Percentiles rank a stretch among this genome's conserved stretches.
These are phyloP conservation scores for Nanger granti DNA, from an alignment of 2,113 vertebrate genomes.

Conservation along the genomic window DNA sequence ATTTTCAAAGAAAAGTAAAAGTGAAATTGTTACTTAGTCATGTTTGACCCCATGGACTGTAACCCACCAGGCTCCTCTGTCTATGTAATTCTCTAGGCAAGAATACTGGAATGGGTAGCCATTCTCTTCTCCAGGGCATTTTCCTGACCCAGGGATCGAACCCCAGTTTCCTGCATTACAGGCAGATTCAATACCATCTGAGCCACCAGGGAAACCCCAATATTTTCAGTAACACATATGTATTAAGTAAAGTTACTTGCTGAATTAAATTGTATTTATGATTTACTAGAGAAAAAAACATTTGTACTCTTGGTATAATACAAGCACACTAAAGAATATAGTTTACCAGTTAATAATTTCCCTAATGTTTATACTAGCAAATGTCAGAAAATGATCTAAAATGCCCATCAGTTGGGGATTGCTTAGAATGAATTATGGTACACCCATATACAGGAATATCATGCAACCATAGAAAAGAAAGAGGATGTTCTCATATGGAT, in stretches of 20 bases:
- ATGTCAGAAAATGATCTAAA: not conserved
- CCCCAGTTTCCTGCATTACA: not conserved
- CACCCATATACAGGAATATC: not conserved
- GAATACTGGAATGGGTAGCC: not conserved
- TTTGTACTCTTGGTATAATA: not conserved
- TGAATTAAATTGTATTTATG: not conserved
- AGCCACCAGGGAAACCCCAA: not conserved
- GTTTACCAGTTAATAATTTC: not conserved
- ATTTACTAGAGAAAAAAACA: slow-evolving; percentile 1
- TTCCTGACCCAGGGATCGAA: not conserved
- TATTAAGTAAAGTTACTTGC: not conserved
- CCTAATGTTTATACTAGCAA: not conserved
- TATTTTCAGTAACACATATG: not conserved
- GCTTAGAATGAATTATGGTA: not conserved
- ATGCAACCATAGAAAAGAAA: not conserved
- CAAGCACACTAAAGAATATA: not conserved
- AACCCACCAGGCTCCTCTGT: not conserved
- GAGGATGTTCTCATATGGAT: too few relatives aligned
- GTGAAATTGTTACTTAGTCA: not conserved
- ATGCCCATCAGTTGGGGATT: not conserved
- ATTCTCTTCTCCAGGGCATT: not conserved
- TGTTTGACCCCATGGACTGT: not conserved
- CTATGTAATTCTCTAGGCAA: not conserved
- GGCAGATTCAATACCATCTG: not conserved
- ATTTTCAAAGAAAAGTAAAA: not conserved